Evolutionary conservation across 2,888 invertebrate species (phyloP).

Genomic region (Didymodactylos carnosus): DNA sequence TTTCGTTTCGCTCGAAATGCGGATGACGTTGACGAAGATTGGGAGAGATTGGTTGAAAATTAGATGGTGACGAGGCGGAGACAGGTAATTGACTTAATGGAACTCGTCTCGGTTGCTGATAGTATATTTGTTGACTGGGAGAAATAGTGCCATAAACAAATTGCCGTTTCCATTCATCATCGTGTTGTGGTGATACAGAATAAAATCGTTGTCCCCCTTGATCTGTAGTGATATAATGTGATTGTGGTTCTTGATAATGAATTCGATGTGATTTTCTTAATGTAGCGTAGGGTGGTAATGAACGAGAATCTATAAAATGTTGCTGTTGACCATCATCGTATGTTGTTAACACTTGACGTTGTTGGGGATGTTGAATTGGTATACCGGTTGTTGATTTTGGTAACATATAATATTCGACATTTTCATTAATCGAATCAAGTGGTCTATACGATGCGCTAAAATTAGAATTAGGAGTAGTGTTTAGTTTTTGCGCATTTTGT

Average conservation of each 20-base stretch:
- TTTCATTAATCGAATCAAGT: neutral
- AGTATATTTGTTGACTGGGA: neutral
- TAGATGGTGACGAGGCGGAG: neutral
- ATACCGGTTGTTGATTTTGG: neutral
- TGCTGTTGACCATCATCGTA: too few species aligned
- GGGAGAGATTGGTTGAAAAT: neutral
- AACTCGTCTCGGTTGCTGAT: neutral
- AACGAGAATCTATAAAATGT: neutral
- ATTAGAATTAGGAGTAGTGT: too few species aligned
- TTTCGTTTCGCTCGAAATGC: neutral
- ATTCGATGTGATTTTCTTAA: neutral
- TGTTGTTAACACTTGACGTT: too few species aligned
- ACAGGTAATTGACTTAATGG: too few species aligned
- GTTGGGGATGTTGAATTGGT: neutral
- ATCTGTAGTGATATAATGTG: neutral
- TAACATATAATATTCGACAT: neutral
- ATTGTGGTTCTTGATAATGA: too few species aligned
- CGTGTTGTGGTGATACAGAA: too few species aligned
- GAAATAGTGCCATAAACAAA: neutral
- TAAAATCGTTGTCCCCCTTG: too few species aligned
- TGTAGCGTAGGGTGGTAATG: neutral
- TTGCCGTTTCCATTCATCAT: too few species aligned
- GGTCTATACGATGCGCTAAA: too few species aligned
- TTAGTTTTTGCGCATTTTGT: too few species aligned
- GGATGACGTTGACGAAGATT: too few species aligned